A percentile compares a stretch with the other conserved stretches of the same genome.
phyloP scores from a whole-genome alignment of 2,113 vertebrate species.

The Myanophis thanlyinensis region DNA sequence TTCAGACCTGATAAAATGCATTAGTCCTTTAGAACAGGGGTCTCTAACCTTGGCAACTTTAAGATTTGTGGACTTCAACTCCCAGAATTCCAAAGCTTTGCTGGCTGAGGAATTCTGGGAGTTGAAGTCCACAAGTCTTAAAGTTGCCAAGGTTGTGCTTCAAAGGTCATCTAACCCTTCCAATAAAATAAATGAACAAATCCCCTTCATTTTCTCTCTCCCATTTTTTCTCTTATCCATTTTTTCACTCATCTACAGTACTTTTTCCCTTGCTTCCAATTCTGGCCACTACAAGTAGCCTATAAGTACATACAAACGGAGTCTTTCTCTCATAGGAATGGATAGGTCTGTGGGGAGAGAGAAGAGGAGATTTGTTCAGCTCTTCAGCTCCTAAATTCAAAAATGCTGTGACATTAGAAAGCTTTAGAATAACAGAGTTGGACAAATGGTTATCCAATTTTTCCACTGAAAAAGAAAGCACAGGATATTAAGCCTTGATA shows the following conservation, averaged over 20 bases:
- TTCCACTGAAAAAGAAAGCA: background rate
- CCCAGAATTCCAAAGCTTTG: too few relatives aligned
- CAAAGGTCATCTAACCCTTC: background rate
- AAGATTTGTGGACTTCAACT: too few relatives aligned
- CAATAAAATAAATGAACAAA: background rate
- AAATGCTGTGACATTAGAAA: background rate
- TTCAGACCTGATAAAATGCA: too few relatives aligned
- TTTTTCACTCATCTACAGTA: background rate
- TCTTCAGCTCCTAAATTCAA: background rate
- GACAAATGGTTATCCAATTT: too few relatives aligned
- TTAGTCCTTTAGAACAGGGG: background rate
- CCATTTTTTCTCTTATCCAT: background rate
- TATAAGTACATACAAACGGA: background rate
- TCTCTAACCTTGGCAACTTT: too few relatives aligned
- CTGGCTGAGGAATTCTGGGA: too few relatives aligned
- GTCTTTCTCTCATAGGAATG: background rate
- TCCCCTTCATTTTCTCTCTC: background rate
- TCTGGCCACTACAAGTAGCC: background rate
- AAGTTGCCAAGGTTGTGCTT: too few relatives aligned
- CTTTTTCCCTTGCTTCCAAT: background rate
- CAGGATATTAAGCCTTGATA: background rate
- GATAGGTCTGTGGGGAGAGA: background rate
- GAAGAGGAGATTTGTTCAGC: background rate
- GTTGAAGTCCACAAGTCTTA: too few relatives aligned
- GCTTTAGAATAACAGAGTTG: too few relatives aligned